Percentiles rank a stretch among this genome's conserved stretches.
These are phyloP conservation scores for Collichthys lucidus DNA, from an alignment of 2,113 vertebrate species.

Conservation along the genomic window DNA sequence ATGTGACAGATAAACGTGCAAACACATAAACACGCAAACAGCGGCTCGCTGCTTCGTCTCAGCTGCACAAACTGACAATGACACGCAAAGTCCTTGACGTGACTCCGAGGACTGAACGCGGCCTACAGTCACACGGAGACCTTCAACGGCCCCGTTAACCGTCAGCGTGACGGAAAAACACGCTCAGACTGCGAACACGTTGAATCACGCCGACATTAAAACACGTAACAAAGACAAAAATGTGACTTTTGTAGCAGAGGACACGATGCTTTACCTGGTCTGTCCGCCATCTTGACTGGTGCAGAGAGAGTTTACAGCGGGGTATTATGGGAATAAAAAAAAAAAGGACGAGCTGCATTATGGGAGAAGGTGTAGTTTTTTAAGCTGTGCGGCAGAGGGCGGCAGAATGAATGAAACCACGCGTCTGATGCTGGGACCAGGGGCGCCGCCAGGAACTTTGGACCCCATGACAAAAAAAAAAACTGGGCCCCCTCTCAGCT, in stretches of 20 bases:
- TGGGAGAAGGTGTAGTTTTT: conserved; percentile 59
- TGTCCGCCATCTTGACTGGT: conserved; percentile 86
- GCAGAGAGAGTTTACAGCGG: conserved; percentile 26
- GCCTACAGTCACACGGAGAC: conserved; percentile 40
- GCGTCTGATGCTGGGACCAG: neutral
- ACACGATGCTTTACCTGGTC: conserved; percentile 75
- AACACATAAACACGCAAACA: too few species aligned
- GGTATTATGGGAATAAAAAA: conserved; percentile 73
- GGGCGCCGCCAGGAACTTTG: too few species aligned
- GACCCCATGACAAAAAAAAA: too few species aligned
- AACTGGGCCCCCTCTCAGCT: too few species aligned
- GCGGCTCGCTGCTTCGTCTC: too few species aligned
- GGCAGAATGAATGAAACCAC: conserved; percentile 16
- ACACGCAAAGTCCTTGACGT: conserved; percentile 83
- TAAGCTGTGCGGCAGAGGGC: conserved; percentile 33
- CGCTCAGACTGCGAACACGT: rapidly evolving
- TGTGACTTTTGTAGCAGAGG: conserved; percentile 23
- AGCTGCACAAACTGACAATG: conserved; percentile 39
- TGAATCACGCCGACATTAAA: rapidly evolving
- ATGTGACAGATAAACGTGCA: neutral
- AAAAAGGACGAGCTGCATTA: conserved; percentile 55
- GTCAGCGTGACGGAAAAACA: rapidly evolving
- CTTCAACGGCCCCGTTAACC: too few species aligned
- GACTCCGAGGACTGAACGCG: conserved; percentile 52
- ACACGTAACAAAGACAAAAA: rapidly evolving